These are phyloP conservation scores for Eurois occulta DNA, from an alignment of 2,888 invertebrate genomes.

Conservation along the genomic window DNA sequence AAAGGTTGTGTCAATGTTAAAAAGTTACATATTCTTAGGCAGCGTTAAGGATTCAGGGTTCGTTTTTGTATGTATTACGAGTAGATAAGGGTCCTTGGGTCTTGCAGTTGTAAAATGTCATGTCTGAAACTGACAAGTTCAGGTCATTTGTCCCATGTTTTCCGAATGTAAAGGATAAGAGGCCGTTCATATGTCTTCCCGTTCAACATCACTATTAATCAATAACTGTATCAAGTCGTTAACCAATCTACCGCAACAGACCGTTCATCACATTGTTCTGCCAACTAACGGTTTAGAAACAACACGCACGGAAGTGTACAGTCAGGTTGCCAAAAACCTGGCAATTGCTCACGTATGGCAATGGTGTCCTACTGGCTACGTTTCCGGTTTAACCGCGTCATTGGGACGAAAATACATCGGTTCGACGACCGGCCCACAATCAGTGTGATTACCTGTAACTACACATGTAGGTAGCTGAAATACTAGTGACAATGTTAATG, in stretches of 20 bases:
- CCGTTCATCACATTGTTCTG: slow-evolving; percentile 40
- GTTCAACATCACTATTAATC: slow-evolving; percentile 4
- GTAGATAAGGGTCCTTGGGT: too few relatives aligned
- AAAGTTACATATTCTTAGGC: neutral
- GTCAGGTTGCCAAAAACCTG: slow-evolving; percentile 49
- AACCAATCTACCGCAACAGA: slow-evolving; percentile 35
- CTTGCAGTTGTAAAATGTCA: neutral
- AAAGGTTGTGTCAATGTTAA: neutral
- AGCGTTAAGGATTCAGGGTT: neutral
- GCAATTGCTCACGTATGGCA: slow-evolving; percentile 11
- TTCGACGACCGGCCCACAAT: slow-evolving; percentile 62
- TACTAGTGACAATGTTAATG: slow-evolving; percentile 33
- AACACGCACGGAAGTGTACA: slow-evolving; percentile 34
- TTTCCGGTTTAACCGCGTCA: slow-evolving; percentile 53
- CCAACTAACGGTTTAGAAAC: slow-evolving; percentile 22
- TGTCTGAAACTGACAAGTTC: neutral
- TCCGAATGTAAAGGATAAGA: neutral
- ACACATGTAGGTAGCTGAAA: slow-evolving; percentile 29
- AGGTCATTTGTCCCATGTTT: neutral
- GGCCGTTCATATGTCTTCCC: neutral
- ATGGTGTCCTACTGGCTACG: slow-evolving; percentile 44
- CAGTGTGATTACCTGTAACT: slow-evolving; percentile 41
- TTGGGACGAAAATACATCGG: slow-evolving; percentile 57
- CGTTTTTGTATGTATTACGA: neutral
- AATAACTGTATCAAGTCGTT: slow-evolving; percentile 42